A percentile compares a stretch with the other conserved stretches of the same genome.
Conservation (phyloP, 2,888 invertebrate genomes). For the Dysmachus trigonus region DNA sequence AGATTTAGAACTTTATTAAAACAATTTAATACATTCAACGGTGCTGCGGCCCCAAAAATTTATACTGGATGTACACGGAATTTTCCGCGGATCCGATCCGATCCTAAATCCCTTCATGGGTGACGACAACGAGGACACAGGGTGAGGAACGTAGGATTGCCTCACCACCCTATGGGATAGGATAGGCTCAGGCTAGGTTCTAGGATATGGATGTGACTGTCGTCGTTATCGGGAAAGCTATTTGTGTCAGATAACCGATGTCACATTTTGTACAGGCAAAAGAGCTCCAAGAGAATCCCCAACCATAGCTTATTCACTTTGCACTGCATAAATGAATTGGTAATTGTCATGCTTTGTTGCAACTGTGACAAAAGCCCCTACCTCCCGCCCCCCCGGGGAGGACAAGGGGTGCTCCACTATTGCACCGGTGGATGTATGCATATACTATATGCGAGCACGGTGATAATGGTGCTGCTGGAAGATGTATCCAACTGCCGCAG, state of each 20-base stretch:
- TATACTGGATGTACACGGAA: neutral
- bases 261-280: neutral
- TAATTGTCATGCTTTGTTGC: conserved; percentile 26
- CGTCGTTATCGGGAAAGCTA: conserved; percentile 20
- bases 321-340: conserved; percentile 28
- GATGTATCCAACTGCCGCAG: neutral
- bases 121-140: neutral
- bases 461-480: neutral
- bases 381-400: neutral
- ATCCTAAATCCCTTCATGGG: neutral
- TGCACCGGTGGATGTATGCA: too few relatives aligned
- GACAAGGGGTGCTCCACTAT: neutral
- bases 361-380: conserved; percentile 2
- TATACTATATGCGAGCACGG: neutral
- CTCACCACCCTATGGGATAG: neutral
- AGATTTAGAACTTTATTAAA: neutral
- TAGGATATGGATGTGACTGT: neutral
- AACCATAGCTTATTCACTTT: conserved; percentile 16
- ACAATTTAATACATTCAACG: neutral
- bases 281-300: neutral
- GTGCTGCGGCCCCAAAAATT: neutral
- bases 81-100: neutral
- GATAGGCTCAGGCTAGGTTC: neutral
- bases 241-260: conserved; percentile 32
- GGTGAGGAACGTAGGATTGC: neutral